Base-by-base conservation (phyloP, 2,113 vertebrate species). In the Mesoclemmys tuberculata region DNA sequence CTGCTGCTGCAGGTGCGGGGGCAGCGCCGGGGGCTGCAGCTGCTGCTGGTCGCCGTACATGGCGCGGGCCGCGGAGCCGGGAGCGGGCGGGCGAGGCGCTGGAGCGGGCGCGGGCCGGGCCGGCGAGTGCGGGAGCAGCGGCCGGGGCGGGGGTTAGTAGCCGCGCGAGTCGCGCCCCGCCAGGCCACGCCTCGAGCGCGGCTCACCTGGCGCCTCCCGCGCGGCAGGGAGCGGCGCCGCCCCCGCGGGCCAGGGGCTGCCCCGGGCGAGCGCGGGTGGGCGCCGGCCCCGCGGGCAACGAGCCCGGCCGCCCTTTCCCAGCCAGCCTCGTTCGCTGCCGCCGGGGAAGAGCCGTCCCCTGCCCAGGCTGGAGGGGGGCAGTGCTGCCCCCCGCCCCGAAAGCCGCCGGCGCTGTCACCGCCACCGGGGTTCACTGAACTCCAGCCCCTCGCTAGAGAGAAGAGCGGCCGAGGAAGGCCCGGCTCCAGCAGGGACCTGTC, bases 31-130 rank as follows among this genome's bases (percentile, higher is more conserved):
- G 31, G 93, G 56, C 92, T 96, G 96, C 61, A 93, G 93, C 85
- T 95, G 90, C 64, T 98, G 97, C 92, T 97, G 97, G 58, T 13
- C 82, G 84, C 95, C 97, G 94, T 74, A 94, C 96, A 97, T 98
- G 58, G 21, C 90, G 91, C 81, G 83, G 21, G 71, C 84, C 29
- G 18, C n/a, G 26, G 31, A 14, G 22, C 46, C 13, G 19, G 52
- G 48, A 54, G 61, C 49, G 16, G 35, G 88, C 51, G 31, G 19
- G 78, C 77, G 4, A 41, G 18, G n/a, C 14, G 16, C 58, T 10
- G 44, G 41, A 16, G 29, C 52, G 80, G 41, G 19, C 31, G 8
- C 24, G 27, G 54, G 14, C 35, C 41, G 2, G 38, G 10, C 8
- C 26, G 52, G 49, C 51, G 6, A 46, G 10, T 49, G 80, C 87